Percentiles rank a stretch among this genome's conserved stretches.
phyloP scores from a whole-genome alignment of 1,140 invertebrate genomes.

The Ooceraea biroi region DNA sequence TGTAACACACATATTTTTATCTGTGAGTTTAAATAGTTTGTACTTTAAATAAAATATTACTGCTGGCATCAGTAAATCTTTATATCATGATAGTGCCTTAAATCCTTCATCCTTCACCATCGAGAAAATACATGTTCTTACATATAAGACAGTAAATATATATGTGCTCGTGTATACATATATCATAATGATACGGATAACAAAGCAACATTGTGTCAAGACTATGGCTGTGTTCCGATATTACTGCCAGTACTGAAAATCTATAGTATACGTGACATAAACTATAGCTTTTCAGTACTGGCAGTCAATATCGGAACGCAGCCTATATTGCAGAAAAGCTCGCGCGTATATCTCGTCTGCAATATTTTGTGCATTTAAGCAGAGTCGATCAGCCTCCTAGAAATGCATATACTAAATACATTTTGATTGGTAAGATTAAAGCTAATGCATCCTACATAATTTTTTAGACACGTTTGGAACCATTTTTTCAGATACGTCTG shows the following conservation, averaged over 20 bases:
- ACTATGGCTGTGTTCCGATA: no score
- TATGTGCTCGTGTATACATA: not conserved
- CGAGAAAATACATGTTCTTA: not conserved
- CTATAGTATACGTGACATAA: no score
- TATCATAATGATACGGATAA: not conserved
- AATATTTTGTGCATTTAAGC: no score
- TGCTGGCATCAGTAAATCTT: not conserved
- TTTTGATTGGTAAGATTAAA: conserved; percentile 40
- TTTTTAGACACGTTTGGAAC: conserved; percentile 30
- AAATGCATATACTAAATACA: no score
- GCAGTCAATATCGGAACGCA: no score
- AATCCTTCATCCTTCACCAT: not conserved
- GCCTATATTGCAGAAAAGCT: not conserved
- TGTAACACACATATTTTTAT: not conserved
- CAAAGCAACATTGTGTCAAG: not conserved
- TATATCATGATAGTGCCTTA: not conserved
- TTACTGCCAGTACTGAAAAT: no score
- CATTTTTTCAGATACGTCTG: not conserved
- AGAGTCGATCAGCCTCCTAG: conserved; percentile 10
- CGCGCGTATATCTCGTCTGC: not conserved
- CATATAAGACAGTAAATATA: conserved; percentile 7
- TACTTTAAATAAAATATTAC: not conserved
- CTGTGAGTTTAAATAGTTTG: not conserved
- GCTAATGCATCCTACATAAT: not conserved
- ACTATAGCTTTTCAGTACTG: no score